phyloP scores from a whole-genome alignment of 1,140 invertebrate species.

The Pristionchus pacificus region DNA sequence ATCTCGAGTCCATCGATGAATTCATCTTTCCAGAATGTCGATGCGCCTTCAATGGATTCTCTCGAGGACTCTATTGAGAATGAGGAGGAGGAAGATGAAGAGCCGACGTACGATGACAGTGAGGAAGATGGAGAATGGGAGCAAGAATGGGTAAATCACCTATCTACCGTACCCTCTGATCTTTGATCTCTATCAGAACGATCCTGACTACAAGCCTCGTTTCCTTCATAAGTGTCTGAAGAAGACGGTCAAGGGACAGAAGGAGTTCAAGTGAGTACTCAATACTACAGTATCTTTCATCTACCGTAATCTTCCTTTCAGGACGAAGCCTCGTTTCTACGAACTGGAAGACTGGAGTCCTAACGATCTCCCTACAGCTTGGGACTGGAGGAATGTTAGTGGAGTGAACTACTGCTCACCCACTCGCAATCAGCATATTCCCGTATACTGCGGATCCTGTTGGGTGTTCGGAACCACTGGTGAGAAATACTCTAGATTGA shows the following conservation, averaged over 20 bases:
- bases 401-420: conserved; percentile 61
- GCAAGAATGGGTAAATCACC: neutral
- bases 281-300: neutral
- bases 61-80: too few species aligned
- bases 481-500: neutral
- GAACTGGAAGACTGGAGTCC: conserved; percentile 11
- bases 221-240: neutral
- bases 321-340: conserved; percentile 23
- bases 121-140: neutral
- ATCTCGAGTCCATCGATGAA: too few species aligned
- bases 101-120: neutral
- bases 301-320: neutral
- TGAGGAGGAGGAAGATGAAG: neutral
- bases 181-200: too few species aligned
- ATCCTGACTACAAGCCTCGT: neutral
- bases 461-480: conserved; percentile 57
- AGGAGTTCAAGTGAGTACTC: neutral
- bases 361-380: conserved; percentile 55
- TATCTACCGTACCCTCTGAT: too few species aligned
- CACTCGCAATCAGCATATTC: conserved; percentile 60
- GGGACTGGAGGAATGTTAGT: conserved; percentile 62
- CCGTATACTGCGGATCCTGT: conserved; percentile 54
- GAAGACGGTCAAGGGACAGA: neutral
- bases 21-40: too few species aligned
- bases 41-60: too few species aligned